phyloP scores from a whole-genome alignment of 2,797 vertebrate genomes.

The Rhodeus uyekii region DNA sequence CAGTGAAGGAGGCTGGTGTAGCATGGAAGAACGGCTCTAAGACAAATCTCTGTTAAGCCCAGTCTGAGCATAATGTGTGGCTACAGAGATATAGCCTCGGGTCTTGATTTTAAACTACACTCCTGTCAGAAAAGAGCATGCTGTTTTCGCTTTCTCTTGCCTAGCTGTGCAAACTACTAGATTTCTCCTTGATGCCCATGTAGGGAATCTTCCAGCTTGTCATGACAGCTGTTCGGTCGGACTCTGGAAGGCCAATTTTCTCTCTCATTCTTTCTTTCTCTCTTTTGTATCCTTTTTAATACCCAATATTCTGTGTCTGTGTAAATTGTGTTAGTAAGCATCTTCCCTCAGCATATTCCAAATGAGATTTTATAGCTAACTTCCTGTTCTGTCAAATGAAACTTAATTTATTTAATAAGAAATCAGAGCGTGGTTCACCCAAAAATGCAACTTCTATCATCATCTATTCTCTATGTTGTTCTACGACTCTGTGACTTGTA shows the following conservation, averaged over 20 bases:
- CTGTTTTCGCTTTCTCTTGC: constrained; percentile 27
- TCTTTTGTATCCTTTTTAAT: constrained; percentile 16
- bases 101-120: constrained; percentile 34
- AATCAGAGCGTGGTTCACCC: not conserved
- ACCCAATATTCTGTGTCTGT: constrained; percentile 8
- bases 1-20: constrained; percentile 2
- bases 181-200: constrained; percentile 6
- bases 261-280: not conserved
- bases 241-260: constrained; percentile 26
- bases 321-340: constrained; percentile 16
- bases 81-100: constrained; percentile 41
- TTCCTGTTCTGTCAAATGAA: not conserved
- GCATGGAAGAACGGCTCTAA: not conserved
- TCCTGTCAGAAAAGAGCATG: constrained; percentile 38
- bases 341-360: not conserved
- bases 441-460: not conserved
- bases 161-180: constrained; percentile 24
- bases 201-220: constrained; percentile 23
- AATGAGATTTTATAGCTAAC: not conserved
- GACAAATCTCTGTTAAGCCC: constrained; percentile 39
- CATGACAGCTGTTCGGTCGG: constrained; percentile 3
- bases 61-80: constrained; percentile 9
- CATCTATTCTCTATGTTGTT: not conserved
- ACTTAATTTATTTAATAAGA: not conserved
- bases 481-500: not conserved